phyloP scores from a whole-genome alignment of 2,797 vertebrate species.

The Eulemur coronatus region DNA sequence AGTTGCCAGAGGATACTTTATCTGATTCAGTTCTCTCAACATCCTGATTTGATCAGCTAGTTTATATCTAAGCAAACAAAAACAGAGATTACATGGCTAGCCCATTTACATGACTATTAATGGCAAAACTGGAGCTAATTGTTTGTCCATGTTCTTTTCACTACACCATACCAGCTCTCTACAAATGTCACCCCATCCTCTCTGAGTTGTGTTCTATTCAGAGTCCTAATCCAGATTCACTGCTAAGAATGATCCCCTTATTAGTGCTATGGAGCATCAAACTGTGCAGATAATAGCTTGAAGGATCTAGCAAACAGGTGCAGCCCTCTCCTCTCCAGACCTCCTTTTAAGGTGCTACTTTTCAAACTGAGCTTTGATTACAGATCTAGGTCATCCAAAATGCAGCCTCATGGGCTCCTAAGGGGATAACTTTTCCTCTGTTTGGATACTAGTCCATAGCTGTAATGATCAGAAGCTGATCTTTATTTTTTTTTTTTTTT shows the following conservation, averaged over 20 bases:
- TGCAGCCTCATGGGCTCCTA: conserved; percentile 7
- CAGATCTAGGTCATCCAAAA: conserved; percentile 37
- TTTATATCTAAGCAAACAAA: conserved; percentile 45
- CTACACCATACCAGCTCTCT: not conserved
- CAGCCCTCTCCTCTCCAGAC: conserved; percentile 10
- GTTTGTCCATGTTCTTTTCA: not conserved
- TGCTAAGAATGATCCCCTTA: not conserved
- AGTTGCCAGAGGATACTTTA: not conserved
- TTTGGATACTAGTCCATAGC: conserved; percentile 30
- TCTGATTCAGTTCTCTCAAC: not conserved
- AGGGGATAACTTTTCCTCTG: not conserved
- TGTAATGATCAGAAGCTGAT: conserved; percentile 20
- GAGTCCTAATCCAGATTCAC: conserved; percentile 15
- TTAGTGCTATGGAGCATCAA: conserved; percentile 10
- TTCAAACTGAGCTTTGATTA: conserved; percentile 48
- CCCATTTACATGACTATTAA: not conserved
- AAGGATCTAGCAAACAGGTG: conserved; percentile 6
- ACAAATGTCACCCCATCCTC: not conserved
- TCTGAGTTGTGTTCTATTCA: not conserved
- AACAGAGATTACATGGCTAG: not conserved
- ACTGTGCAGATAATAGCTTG: conserved; percentile 7
- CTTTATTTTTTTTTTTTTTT: not conserved
- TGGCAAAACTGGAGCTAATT: conserved; percentile 16
- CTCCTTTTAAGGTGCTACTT: conserved; percentile 45
- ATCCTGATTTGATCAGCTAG: conserved; percentile 29